Base-by-base conservation (phyloP, 1,140 invertebrate species). In the Sogatella furcifera region DNA sequence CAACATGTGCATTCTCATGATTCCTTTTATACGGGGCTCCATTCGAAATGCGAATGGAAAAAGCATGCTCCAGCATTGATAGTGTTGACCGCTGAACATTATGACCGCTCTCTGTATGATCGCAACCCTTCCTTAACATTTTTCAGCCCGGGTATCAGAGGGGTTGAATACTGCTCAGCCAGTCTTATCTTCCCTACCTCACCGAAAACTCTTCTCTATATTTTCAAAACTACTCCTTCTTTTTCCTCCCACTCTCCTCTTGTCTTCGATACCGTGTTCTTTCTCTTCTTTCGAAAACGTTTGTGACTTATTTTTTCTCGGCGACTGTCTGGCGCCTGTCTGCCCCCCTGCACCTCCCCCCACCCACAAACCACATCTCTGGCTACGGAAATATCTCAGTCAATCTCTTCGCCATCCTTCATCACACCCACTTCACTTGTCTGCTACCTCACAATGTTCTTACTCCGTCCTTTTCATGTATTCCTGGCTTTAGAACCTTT, bases 231-330 rank as follows among this genome's bases (percentile, higher is more conserved):
- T 24, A 41, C 55, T 31, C 55, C 14, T 31, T 41, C 55, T 34
- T 34, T 8, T 13, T 21, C 55, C 15, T 17, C n/a, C 15, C 55
- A 19, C 28, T 41, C n/a, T 28, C 57, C 22, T 31, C 31, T 15
- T 59, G 34, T 38, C 34, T 38, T 38, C 34, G 34, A 38, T 28
- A 28, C 6, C 24, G 6, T 11, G 34, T 38, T 38, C 34, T 38
- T 38, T 38, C 34, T 38, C 34, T 38, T 38, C 34, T 38, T 38
- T 38, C 34, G 11, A 38, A 38, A 38, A 38, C 34, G 34, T 59
- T 59, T 52, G 43, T 46, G 22, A 59, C 57, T 46, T 59, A 61
- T 61, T 64, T 52, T 55, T 54, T 60, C 31, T 21, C 22, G 24
- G 24, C 52, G 31, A 24, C 34, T 24, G 22, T 59, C 57, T 49